Percentiles rank a stretch among this genome's conserved stretches.
Evolutionary conservation across 2,888 invertebrate genomes (phyloP).

Genomic region (Lathronympha strigana): DNA sequence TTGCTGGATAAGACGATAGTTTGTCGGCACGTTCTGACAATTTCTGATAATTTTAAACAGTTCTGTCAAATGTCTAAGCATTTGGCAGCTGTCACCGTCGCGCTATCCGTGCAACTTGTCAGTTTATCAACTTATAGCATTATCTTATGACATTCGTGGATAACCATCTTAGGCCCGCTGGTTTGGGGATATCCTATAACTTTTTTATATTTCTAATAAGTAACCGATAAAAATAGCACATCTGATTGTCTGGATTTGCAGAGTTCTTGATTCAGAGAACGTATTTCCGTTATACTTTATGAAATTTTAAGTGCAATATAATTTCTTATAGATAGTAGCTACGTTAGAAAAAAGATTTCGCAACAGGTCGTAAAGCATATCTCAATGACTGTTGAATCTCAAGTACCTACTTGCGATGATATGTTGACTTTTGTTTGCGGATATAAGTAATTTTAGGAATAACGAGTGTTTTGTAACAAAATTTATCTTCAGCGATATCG

Average conservation of each 20-base stretch:
- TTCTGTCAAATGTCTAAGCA: too few species aligned
- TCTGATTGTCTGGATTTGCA: background rate
- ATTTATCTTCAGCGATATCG: constrained; percentile 14
- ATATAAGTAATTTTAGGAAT: constrained; percentile 30
- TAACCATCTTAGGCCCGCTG: too few species aligned
- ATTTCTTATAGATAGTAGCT: background rate
- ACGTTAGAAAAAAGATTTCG: constrained; percentile 9
- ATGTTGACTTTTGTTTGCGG: constrained; percentile 13
- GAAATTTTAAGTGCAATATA: background rate
- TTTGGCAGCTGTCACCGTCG: too few species aligned
- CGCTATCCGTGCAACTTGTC: too few species aligned
- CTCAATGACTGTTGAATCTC: constrained; percentile 20
- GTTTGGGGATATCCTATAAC: too few species aligned
- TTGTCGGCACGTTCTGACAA: too few species aligned
- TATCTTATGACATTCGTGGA: too few species aligned
- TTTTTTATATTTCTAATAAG: too few species aligned
- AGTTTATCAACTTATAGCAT: too few species aligned
- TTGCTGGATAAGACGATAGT: too few species aligned
- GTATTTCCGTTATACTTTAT: too few species aligned
- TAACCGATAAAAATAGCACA: background rate
- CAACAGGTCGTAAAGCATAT: constrained; percentile 1
- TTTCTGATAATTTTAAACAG: too few species aligned
- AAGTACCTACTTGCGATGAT: constrained; percentile 12
- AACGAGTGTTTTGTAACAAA: constrained; percentile 17
- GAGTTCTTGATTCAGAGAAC: background rate